These are phyloP conservation scores for Pungitius pungitius DNA, from an alignment of 2,113 vertebrate genomes.

Conservation along the genomic window DNA sequence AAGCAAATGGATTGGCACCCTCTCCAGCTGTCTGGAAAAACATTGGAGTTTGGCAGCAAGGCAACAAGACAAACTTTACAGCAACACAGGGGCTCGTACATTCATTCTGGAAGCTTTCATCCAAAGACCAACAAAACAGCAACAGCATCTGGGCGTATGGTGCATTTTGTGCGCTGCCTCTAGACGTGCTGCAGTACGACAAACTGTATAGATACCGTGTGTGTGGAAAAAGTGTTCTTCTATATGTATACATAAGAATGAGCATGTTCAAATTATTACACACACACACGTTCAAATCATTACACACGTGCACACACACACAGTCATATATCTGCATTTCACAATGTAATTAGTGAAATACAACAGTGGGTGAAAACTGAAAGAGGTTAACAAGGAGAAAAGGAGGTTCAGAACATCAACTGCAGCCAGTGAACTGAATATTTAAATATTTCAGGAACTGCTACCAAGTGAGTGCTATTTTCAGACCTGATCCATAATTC, in stretches of 20 bases:
- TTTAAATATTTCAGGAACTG: slow-evolving; percentile 82
- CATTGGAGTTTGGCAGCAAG: slow-evolving; percentile 17
- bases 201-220: background rate
- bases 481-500: slow-evolving; percentile 81
- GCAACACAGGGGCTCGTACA: slow-evolving; percentile 9
- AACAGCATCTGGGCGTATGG: slow-evolving; percentile 26
- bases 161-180: slow-evolving; percentile 10
- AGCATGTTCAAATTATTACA: background rate
- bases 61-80: slow-evolving; percentile 35
- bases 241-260: background rate
- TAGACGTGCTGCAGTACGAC: slow-evolving; percentile 5
- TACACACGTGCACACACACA: background rate
- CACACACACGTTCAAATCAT: background rate
- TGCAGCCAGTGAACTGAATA: slow-evolving; percentile 71
- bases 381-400: slow-evolving; percentile 55
- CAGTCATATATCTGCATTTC: slow-evolving; percentile 12
- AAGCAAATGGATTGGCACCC: slow-evolving; percentile 14
- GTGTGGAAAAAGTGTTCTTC: background rate
- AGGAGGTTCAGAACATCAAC: slow-evolving; percentile 65
- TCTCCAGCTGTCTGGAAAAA: slow-evolving; percentile 36
- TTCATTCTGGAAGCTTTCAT: slow-evolving; percentile 22
- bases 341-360: slow-evolving; percentile 38
- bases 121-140: slow-evolving; percentile 10
- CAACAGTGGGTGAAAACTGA: slow-evolving; percentile 36
- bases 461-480: slow-evolving; percentile 81